Base-by-base conservation (phyloP, 2,888 invertebrate species). In the Salticus scenicus region DNA sequence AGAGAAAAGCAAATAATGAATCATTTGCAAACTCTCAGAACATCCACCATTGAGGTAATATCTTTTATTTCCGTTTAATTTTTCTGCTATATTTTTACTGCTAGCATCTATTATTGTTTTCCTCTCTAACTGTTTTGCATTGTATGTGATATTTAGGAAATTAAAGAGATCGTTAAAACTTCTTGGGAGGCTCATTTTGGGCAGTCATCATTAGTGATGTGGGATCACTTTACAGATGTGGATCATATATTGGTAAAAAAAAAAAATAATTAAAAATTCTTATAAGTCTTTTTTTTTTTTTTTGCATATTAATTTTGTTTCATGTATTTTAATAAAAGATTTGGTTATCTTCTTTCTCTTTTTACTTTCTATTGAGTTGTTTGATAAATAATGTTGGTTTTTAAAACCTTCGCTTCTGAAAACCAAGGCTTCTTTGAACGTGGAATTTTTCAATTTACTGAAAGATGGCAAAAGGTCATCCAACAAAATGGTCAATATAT, bases 1-100 rank as follows among this genome's bases (percentile, higher is more conserved):
- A 92, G 96, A 71, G 92, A 93, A 90, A 89, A 91, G 0, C 79
- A 90, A 0, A 94, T 97, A 17, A 93, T 95, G 14, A 90, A 92
- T 0, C 92, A 94, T 87, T 88, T 93, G 8, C 47, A 89, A n/a
- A 88, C 90, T 47, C 88, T 93, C 20, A 78, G 75, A 63, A 76
- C 84, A 14, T 90, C 92, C 90, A 89, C 92, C 1, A 89, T 91
- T 0, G 92, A 93, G 2, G 90, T 92, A 20, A 89, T 1, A 17
- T 12, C 2, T 47, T n/a, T n/a, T 8, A 5, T 37, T 37, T n/a
- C 5, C 20, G 4, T n/a, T 57, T 37, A 37, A 37, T 7, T 37
- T 37, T 37, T 8, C 20, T 20, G 20, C 2, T 51, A 8, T 51
- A 8, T 51, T 51, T 51, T n/a, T 8, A 24, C 24, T 51, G 17